Conservation (phyloP, 1,140 invertebrate species). For the Myzus persicae region DNA sequence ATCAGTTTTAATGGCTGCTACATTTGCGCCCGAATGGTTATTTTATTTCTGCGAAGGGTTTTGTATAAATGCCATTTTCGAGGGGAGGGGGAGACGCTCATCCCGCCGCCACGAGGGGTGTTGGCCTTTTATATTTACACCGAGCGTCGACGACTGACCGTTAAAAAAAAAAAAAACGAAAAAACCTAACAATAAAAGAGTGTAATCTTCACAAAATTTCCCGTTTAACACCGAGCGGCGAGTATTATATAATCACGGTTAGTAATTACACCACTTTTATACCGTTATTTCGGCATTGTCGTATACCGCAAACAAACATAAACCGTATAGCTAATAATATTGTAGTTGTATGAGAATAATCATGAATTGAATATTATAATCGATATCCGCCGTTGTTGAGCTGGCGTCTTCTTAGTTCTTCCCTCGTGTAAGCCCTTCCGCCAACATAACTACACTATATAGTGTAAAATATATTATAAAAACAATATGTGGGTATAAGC, state of each 20-base stretch:
- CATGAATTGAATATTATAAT: not conserved
- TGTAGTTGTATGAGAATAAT: too few species aligned
- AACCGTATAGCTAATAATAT: too few species aligned
- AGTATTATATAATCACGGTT: not conserved
- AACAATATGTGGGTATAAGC: too few species aligned
- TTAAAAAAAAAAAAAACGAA: not conserved
- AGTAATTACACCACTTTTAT: not conserved
- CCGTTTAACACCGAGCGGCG: not conserved
- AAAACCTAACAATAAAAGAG: not conserved
- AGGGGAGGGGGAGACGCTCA: not conserved
- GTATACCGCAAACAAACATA: not conserved
- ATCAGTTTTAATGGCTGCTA: constrained; percentile 29
- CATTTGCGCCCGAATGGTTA: constrained; percentile 28
- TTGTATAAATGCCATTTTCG: constrained; percentile 12
- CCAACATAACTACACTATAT: not conserved
- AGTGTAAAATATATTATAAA: too few species aligned
- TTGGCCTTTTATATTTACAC: not conserved
- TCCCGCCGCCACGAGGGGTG: not conserved
- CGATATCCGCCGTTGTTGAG: not conserved
- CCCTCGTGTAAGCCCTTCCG: too few species aligned
- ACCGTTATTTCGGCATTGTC: not conserved
- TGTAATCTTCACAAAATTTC: not conserved
- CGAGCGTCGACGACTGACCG: not conserved
- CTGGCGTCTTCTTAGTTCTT: too few species aligned
- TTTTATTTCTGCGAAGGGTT: constrained; percentile 19